Percentiles rank a stretch among this genome's conserved stretches.
Conservation (phyloP, 2,888 invertebrate species). For the Taphrorychus bicolor region DNA sequence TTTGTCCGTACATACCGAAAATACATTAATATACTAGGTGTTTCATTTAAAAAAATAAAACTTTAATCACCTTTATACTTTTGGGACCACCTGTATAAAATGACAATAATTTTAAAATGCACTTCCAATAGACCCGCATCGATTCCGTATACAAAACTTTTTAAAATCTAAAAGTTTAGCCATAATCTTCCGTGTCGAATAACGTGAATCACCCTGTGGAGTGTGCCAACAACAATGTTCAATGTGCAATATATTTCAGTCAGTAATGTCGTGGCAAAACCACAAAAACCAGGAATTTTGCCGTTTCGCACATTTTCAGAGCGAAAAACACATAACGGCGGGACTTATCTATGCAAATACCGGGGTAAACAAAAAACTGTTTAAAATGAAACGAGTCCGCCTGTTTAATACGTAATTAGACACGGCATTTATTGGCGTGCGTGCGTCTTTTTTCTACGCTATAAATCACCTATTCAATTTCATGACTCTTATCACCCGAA, state of each 20-base stretch:
- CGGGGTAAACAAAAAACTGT: slow-evolving; percentile 5
- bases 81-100: too few species aligned
- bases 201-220: too few species aligned
- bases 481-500: slow-evolving; percentile 35
- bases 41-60: too few species aligned
- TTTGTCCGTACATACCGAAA: too few species aligned
- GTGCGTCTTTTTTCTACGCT: slow-evolving; percentile 27
- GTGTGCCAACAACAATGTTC: too few species aligned
- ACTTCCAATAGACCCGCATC: too few species aligned
- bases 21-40: too few species aligned
- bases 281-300: not conserved
- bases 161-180: too few species aligned
- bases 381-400: slow-evolving; percentile 20
- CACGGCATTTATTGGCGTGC: slow-evolving; percentile 32
- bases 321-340: not conserved
- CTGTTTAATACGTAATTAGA: slow-evolving; percentile 36
- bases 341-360: not conserved
- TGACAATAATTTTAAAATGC: too few species aligned
- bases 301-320: not conserved
- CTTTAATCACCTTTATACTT: too few species aligned
- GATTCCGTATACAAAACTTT: too few species aligned
- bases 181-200: too few species aligned
- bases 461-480: slow-evolving; percentile 42
- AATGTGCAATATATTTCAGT: not conserved
- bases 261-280: not conserved